Evolutionary conservation across 2,113 vertebrate species (phyloP), one percentile per base, ranked within the genome.

Genomic region (Nesoenas mayeri): DNA sequence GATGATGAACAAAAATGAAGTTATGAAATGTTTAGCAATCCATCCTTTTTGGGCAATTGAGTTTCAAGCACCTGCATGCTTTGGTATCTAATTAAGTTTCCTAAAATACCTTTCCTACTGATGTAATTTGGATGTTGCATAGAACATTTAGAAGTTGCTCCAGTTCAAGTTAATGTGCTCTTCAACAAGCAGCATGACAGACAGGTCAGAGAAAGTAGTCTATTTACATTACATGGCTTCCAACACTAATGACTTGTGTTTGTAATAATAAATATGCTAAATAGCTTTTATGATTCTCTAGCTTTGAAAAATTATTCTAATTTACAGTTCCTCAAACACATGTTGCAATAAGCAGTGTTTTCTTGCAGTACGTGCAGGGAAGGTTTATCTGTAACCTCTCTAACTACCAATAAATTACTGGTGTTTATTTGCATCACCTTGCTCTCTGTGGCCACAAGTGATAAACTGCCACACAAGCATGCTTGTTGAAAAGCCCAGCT

Each of bases 91-190:
- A 85, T 91, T 79, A 85, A 40, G 47, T 79, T 79, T 85, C 61
- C 67, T 91, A 88, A 91, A 95, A 88, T 85, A 79, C 7, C 36
- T 89, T 79, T 66, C n/a, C n/a, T 79, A 40, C 15, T 80, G 75
- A 83, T 85, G 73, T 26, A 87, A 79, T 89, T 87, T 79, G 47
- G 47, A 51, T 38, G 14, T 85, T 91, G 65, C 62, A 85, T 8
- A 74, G 88, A 85, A 69, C 51, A 62, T 44, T 28, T 38, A 50
- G 61, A 91, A 73, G 36, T 78, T 81, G 25, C 29, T 89, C 28
- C 54, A 69, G 69, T 85, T 85, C 47, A 60, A 79, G 32, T 26
- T 80, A 65, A n/a, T 15, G 13, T 71, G 40, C 18, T 66, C 19
- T 58, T 93, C 64, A 88, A 79, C 42, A 90, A 66, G 34, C 60